Conservation (phyloP, 2,113 vertebrate species). For the Catharus bicknelli region DNA sequence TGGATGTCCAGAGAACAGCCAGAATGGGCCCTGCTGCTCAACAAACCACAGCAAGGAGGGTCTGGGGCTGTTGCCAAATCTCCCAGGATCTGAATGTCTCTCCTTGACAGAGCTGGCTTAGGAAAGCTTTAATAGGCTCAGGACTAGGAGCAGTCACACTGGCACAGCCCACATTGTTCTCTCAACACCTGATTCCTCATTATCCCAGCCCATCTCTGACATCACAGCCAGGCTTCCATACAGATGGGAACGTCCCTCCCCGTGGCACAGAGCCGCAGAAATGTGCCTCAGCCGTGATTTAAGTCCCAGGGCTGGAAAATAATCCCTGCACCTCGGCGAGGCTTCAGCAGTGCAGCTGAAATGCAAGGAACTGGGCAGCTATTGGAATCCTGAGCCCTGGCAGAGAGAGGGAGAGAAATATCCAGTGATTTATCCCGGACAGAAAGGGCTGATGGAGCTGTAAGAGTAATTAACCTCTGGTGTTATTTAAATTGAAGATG, state of each 20-base stretch:
- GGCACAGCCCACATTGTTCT: background rate
- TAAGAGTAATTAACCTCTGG: constrained; percentile 26
- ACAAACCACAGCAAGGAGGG: background rate
- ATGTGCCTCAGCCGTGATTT: background rate
- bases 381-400: background rate
- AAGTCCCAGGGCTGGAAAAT: background rate
- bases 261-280: background rate
- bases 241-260: background rate
- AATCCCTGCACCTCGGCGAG: background rate
- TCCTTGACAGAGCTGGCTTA: background rate
- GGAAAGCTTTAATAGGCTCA: background rate
- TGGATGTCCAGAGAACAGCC: background rate
- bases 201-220: constrained; percentile 7
- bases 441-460: background rate
- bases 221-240: background rate
- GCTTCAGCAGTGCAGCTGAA: background rate
- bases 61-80: background rate
- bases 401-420: background rate
- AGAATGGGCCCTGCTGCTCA: background rate
- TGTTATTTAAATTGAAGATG: constrained; percentile 3
- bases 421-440: background rate
- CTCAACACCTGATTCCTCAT: constrained; percentile 4
- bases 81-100: background rate
- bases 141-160: background rate
- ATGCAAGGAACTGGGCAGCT: background rate